Percentiles rank a stretch among this genome's conserved stretches.
These are phyloP conservation scores for Drosophila punjabiensis DNA, from an alignment of 1,140 invertebrate genomes.

Conservation along the genomic window DNA sequence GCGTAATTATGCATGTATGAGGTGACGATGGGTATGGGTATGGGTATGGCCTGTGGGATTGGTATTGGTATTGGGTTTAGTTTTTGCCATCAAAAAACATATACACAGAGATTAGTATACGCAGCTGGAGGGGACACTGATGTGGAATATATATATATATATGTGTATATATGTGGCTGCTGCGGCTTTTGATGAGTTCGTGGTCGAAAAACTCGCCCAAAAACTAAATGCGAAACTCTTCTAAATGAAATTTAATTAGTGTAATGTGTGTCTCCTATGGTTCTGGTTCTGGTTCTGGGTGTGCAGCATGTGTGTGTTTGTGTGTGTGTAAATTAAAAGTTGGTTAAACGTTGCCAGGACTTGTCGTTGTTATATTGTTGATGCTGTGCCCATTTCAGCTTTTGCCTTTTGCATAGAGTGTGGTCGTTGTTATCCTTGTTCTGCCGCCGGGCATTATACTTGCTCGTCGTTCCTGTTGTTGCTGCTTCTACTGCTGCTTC, in stretches of 20 bases:
- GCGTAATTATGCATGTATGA: conserved; percentile 55
- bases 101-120: conserved; percentile 55
- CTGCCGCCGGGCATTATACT: conserved; percentile 44
- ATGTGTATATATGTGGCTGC: background rate
- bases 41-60: background rate
- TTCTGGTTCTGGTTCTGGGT: background rate
- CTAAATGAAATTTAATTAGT: conserved; percentile 81
- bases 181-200: conserved; percentile 49
- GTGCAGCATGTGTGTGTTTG: background rate
- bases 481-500: background rate
- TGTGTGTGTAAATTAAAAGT: conserved; percentile 74
- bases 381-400: conserved; percentile 41
- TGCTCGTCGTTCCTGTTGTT: conserved; percentile 16
- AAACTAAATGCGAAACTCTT: conserved; percentile 59
- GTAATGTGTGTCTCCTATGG: conserved; percentile 46
- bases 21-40: conserved; percentile 23
- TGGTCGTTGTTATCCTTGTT: conserved; percentile 53
- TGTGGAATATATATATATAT: conserved; percentile 4
- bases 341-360: conserved; percentile 76
- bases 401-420: conserved; percentile 45
- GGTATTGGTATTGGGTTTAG: conserved; percentile 29
- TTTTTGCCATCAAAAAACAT: conserved; percentile 63
- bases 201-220: conserved; percentile 27
- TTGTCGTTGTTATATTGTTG: conserved; percentile 39
- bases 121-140: conserved; percentile 6